Conservation (phyloP, 2,113 vertebrate genomes). For the Sula dactylatra region DNA sequence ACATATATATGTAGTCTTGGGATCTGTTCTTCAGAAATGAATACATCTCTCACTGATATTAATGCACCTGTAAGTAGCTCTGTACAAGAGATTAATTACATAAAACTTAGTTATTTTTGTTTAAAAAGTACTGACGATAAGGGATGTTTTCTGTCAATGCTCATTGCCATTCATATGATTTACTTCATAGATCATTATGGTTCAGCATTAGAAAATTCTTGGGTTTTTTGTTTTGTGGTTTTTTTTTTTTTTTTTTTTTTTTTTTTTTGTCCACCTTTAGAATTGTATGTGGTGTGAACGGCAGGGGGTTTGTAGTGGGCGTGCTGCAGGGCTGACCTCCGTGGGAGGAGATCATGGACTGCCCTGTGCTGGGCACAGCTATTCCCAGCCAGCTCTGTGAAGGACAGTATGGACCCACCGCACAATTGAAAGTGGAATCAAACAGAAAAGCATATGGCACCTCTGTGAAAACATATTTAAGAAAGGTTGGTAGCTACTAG, state of each 20-base stretch:
- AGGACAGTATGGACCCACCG: not conserved
- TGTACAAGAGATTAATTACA: not conserved
- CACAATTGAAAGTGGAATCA: not conserved
- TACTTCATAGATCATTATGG: not conserved
- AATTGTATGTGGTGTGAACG: not conserved
- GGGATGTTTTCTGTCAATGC: not conserved
- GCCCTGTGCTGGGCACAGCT: not conserved
- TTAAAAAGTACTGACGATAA: not conserved
- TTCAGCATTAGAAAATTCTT: not conserved
- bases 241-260: not conserved
- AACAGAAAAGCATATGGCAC: not conserved
- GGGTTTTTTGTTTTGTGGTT: too few species aligned
- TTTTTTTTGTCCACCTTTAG: not conserved
- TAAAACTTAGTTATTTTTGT: not conserved
- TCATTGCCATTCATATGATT: not conserved
- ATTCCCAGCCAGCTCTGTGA: not conserved
- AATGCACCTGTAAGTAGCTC: not conserved
- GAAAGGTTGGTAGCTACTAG: not conserved
- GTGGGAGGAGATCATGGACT: not conserved
- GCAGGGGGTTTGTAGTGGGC: accelerated
- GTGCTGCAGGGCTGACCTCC: not conserved
- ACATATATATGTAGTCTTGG: not conserved
- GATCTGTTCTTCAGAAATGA: not conserved
- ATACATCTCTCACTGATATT: not conserved
- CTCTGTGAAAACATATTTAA: not conserved